Percentiles rank a stretch among this genome's conserved stretches.
Evolutionary conservation across 2,888 invertebrate species (phyloP).

Genomic region (Hypena proboscidalis): DNA sequence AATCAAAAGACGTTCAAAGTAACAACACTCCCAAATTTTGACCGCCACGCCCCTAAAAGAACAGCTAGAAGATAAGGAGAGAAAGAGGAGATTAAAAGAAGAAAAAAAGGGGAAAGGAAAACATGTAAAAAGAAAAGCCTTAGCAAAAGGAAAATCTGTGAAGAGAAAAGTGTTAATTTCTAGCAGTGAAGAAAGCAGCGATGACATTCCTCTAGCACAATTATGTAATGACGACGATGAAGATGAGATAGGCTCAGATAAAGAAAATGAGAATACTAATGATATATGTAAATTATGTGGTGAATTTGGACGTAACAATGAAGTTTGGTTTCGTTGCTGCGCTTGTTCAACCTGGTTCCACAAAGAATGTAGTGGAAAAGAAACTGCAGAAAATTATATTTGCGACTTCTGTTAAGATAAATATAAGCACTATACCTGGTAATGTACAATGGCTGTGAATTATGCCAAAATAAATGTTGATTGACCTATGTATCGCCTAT

Average conservation of each 20-base stretch:
- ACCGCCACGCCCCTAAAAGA: constrained; percentile 5
- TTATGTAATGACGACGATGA: constrained; percentile 12
- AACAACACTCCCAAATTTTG: constrained; percentile 7
- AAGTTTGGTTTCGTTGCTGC: constrained; percentile 13
- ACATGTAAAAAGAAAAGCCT: constrained; percentile 5
- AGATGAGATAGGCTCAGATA: constrained; percentile 7
- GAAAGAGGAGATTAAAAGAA: constrained; percentile 8
- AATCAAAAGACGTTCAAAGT: constrained; percentile 12
- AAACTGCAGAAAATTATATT: constrained; percentile 7
- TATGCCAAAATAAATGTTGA: no score
- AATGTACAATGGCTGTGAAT: no score
- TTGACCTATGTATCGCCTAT: no score
- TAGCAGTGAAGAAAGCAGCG: constrained; percentile 9
- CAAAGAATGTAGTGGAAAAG: constrained; percentile 7
- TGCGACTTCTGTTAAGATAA: constrained; percentile 6
- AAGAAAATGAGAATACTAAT: neutral
- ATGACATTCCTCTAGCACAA: constrained; percentile 9
- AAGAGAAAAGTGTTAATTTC: constrained; percentile 10
- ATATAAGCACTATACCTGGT: no score
- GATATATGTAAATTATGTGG: constrained; percentile 3
- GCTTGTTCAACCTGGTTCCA: constrained; percentile 9
- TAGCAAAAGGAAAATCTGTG: constrained; percentile 3
- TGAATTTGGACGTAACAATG: constrained; percentile 10
- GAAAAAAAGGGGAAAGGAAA: constrained; percentile 9
- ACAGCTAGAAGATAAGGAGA: constrained; percentile 2